Conservation (phyloP, 2,888 invertebrate species). For the Chrysodeixis includens region DNA sequence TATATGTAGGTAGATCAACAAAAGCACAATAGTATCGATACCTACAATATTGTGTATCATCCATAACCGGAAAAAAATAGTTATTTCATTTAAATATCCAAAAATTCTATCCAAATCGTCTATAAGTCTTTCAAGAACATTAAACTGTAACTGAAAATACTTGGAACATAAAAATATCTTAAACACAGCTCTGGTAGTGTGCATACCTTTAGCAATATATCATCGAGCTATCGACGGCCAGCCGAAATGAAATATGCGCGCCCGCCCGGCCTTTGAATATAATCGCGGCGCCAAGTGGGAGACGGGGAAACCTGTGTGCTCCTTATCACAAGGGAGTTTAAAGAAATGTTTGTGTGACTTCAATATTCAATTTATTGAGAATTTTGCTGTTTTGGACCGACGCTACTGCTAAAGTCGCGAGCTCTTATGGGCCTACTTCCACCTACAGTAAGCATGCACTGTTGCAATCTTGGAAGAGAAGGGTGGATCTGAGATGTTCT, state of each 20-base stretch:
- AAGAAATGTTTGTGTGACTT: not conserved
- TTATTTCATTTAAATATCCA: not conserved
- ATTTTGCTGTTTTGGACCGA: too few species aligned
- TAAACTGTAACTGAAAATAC: conserved; percentile 26
- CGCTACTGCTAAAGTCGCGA: too few species aligned
- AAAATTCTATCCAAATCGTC: not conserved
- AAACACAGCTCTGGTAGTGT: conserved; percentile 54
- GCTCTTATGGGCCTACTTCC: too few species aligned
- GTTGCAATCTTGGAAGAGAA: too few species aligned
- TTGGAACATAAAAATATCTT: conserved; percentile 58
- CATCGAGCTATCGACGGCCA: conserved; percentile 78
- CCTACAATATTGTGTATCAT: too few species aligned
- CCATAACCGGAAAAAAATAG: too few species aligned
- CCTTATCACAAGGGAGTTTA: conserved; percentile 16
- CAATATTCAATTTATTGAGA: not conserved
- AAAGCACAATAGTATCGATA: too few species aligned
- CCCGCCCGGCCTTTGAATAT: conserved; percentile 73
- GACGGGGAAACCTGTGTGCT: conserved; percentile 11
- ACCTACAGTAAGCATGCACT: too few species aligned
- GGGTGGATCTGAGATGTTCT: too few species aligned
- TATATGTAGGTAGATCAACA: too few species aligned
- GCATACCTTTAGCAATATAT: conserved; percentile 63
- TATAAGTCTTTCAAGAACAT: conserved; percentile 21
- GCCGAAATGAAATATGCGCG: conserved; percentile 80
- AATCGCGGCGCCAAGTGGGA: conserved; percentile 49